phyloP scores from a whole-genome alignment of 2,113 vertebrate species.

The Catharus minimus region DNA sequence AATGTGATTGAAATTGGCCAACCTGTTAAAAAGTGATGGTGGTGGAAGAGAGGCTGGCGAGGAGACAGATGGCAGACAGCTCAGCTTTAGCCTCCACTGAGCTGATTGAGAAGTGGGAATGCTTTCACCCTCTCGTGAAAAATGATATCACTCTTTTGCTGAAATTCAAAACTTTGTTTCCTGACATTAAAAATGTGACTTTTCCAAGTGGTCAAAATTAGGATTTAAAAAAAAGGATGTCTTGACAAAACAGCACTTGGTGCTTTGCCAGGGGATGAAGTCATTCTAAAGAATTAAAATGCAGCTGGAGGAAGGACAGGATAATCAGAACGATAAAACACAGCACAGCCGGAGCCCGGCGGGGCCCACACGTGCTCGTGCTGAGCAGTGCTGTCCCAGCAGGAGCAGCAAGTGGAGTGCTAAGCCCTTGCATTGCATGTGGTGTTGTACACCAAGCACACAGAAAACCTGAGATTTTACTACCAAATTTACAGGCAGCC shows the following conservation, averaged over 20 bases:
- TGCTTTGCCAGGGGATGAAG: constrained; percentile 15
- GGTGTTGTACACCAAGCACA: no score
- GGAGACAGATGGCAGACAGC: constrained; percentile 65
- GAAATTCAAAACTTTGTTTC: constrained; percentile 44
- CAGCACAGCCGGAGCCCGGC: neutral
- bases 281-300: neutral
- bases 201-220: constrained; percentile 39
- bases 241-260: constrained; percentile 30
- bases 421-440: neutral
- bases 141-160: neutral
- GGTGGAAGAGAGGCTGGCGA: constrained; percentile 34
- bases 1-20: constrained; percentile 36
- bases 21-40: constrained; percentile 16
- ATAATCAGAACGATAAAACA: constrained; percentile 21
- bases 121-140: constrained; percentile 40
- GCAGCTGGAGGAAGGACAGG: constrained; percentile 22
- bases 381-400: neutral
- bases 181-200: constrained; percentile 41
- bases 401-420: neutral
- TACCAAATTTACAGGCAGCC: accelerated
- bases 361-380: neutral
- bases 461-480: neutral
- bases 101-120: constrained; percentile 54
- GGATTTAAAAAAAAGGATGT: neutral
- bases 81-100: constrained; percentile 47